Base-by-base conservation (phyloP, 2,888 invertebrate species). In the Rhaphigaster nebulosa region DNA sequence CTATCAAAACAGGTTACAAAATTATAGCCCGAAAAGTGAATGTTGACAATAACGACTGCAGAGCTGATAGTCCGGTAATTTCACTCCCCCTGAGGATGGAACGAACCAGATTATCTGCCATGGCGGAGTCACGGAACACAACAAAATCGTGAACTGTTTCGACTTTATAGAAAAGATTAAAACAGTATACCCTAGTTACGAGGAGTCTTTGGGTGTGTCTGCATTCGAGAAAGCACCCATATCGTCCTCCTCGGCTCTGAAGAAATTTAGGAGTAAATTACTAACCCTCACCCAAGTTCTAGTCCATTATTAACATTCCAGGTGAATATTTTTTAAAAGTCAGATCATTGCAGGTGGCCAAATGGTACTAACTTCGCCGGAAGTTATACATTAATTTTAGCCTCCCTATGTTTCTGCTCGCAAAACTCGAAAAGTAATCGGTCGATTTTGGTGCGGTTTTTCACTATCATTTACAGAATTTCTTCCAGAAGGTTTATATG, bases 11-110 rank as follows among this genome's bases (percentile, higher is more conserved):
- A n/a, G 45, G 45, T n/a, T 84, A 84, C 3, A 84, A 84, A 84
- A 84, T 84, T 84, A 84, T 50, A 84, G 84, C n/a, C n/a, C 45
- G 41, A 50, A 50, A 84, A 84, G 84, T 84, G 84, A 84, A 84
- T 84, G 84, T 84, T 84, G 84, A 84, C 84, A 84, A 84, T 84
- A 84, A 76, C 20, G 38, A 76, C 70, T 76, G 8, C 20, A n/a
- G 84, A 84, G 45, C 84, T 84, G 45, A 84, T 84, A 84, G n/a
- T 41, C 45, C 45, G 4, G 84, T 50, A 84, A 84, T 84, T 84
- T 84, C 84, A 84, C 84, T 84, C 45, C 41, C 45, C 41, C 45
- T 45, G 84, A 50, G 84, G 84, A 84, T 84, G 84, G 84, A 84
- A 50, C 45, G 84, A 4, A 41, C 84, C 45, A n/a, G 84, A n/a